Percentiles rank a stretch among this genome's conserved stretches.
Conservation (phyloP, 2,888 invertebrate species). For the Timema cristinae region DNA sequence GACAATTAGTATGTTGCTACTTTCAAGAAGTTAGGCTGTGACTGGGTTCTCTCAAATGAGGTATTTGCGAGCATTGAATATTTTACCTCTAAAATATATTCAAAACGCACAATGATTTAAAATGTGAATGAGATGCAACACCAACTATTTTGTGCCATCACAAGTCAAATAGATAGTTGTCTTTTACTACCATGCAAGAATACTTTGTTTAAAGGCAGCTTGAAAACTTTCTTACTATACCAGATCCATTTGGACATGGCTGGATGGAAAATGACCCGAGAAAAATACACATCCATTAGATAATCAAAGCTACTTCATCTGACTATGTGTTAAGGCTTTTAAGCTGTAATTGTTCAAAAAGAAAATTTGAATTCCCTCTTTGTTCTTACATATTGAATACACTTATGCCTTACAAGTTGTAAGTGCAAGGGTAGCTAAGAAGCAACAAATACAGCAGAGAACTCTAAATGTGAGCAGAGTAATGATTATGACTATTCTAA, state of each 20-base stretch:
- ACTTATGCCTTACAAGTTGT: slow-evolving; percentile 1
- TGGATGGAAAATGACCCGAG: neutral
- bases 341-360: neutral
- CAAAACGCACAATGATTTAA: too few species aligned
- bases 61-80: neutral
- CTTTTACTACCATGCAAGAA: slow-evolving; percentile 7
- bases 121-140: neutral
- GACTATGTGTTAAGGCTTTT: neutral
- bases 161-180: neutral
- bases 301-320: too few species aligned
- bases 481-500: neutral
- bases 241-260: slow-evolving; percentile 5
- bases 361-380: neutral
- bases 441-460: neutral
- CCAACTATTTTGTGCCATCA: neutral
- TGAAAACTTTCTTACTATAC: neutral
- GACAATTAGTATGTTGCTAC: neutral
- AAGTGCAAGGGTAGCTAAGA: neutral
- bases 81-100: slow-evolving; percentile 1
- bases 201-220: slow-evolving; percentile 3
- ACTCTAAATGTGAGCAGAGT: neutral
- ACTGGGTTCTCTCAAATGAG: slow-evolving; percentile 6
- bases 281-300: too few species aligned
- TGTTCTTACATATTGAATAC: neutral
- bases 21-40: neutral